Evolutionary conservation across 2,113 vertebrate genomes (phyloP).

Genomic region (Sigmodon hispidus): DNA sequence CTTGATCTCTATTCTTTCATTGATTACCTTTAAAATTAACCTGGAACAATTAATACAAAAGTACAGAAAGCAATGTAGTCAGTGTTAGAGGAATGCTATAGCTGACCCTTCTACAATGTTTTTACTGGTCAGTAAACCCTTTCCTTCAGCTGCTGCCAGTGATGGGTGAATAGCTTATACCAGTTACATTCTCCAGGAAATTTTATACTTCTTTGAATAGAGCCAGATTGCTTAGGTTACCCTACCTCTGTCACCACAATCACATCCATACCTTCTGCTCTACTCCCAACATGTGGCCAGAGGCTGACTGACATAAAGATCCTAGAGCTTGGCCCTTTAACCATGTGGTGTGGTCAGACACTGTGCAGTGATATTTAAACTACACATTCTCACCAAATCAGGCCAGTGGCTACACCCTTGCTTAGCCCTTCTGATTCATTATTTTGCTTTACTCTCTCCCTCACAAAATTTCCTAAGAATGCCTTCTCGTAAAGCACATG

Average conservation of each 20-base stretch:
- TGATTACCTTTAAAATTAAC: constrained; percentile 8
- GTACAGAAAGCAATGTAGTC: background rate
- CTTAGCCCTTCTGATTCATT: background rate
- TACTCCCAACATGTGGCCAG: background rate
- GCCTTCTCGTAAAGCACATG: background rate
- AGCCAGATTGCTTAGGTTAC: background rate
- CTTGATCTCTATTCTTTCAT: background rate
- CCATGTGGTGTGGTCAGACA: background rate
- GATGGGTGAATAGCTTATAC: background rate
- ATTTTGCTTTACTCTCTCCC: background rate
- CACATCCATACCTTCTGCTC: background rate
- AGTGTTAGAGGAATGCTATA: background rate
- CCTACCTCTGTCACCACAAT: background rate
- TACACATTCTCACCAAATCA: background rate
- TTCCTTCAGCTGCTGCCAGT: background rate
- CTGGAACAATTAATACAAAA: background rate
- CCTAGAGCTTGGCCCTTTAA: background rate
- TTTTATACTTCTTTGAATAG: background rate
- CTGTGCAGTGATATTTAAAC: background rate
- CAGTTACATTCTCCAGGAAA: background rate
- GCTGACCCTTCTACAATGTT: background rate
- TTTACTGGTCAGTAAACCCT: background rate
- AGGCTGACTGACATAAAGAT: background rate
- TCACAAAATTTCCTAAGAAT: background rate
- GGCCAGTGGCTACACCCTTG: background rate